phyloP scores from a whole-genome alignment of 2,113 vertebrate genomes.

The Salvelinus fontinalis region DNA sequence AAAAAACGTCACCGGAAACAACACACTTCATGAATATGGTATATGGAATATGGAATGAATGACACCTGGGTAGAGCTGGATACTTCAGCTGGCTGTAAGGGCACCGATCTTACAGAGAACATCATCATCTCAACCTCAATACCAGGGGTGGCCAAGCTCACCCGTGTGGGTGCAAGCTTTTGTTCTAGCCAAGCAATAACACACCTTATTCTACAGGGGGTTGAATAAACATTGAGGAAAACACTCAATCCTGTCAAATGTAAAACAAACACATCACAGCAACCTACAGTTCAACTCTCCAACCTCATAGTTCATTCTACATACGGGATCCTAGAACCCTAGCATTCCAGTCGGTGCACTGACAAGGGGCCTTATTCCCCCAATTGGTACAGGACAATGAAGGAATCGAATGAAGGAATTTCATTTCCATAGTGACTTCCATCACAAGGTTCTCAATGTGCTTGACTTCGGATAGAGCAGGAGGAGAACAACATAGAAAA shows the following conservation, averaged over 20 bases:
- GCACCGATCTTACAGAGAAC: background rate
- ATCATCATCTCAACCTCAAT: background rate
- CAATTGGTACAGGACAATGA: too few species aligned
- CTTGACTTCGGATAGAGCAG: background rate
- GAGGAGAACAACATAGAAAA: conserved; percentile 27
- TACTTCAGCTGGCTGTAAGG: conserved; percentile 34
- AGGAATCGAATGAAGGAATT: too few species aligned
- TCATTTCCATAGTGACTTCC: too few species aligned
- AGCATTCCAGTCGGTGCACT: background rate
- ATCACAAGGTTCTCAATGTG: too few species aligned
- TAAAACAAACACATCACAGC: conserved; percentile 56
- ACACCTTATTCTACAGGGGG: background rate
- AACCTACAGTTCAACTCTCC: conserved; percentile 53
- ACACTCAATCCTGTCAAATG: background rate
- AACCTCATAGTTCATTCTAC: background rate
- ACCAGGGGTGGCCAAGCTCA: too few species aligned
- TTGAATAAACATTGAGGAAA: conserved; percentile 9
- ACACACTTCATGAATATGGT: background rate
- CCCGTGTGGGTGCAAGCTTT: background rate
- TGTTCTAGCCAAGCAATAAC: background rate
- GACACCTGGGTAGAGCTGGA: background rate
- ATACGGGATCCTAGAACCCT: background rate
- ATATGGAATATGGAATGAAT: too few species aligned
- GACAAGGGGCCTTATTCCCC: too few species aligned
- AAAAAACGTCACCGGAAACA: background rate